Percentiles rank a stretch among this genome's conserved stretches.
These are phyloP conservation scores for Apamea monoglypha DNA, from an alignment of 2,888 invertebrate genomes.

Conservation along the genomic window DNA sequence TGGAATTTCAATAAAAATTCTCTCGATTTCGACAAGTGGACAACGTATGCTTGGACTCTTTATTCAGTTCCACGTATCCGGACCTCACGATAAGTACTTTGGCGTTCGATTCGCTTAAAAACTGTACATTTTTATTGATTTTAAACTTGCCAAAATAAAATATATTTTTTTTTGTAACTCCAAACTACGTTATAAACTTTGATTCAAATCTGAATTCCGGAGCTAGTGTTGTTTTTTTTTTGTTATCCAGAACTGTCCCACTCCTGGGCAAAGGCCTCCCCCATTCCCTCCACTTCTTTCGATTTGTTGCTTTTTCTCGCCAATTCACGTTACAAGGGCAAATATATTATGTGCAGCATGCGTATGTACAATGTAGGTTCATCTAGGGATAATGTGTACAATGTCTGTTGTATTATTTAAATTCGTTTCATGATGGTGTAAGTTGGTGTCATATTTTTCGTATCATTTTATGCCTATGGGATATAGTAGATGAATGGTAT, in stretches of 20 bases:
- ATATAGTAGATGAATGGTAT: neutral
- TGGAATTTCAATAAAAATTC: neutral
- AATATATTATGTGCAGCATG: neutral
- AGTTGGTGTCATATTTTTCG: neutral
- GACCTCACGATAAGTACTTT: neutral
- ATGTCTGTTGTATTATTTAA: neutral
- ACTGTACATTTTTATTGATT: neutral
- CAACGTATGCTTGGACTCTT: neutral
- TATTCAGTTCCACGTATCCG: neutral
- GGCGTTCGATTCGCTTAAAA: neutral
- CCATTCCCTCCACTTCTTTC: too few species aligned
- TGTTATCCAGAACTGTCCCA: neutral
- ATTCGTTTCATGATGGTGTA: neutral
- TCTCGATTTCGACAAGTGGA: neutral
- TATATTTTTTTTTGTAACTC: neutral
- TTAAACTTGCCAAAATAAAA: slow-evolving; percentile 1
- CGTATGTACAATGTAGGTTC: neutral
- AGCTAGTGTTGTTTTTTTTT: neutral
- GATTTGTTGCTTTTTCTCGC: too few species aligned
- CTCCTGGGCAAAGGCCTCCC: neutral
- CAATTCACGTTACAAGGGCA: neutral
- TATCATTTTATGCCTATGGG: neutral
- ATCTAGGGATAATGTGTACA: neutral
- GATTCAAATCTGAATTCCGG: neutral
- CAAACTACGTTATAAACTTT: neutral